Evolutionary conservation across 2,113 vertebrate genomes (phyloP), one percentile per base, ranked within the genome.

Genomic region (Nesospiza acunhae): DNA sequence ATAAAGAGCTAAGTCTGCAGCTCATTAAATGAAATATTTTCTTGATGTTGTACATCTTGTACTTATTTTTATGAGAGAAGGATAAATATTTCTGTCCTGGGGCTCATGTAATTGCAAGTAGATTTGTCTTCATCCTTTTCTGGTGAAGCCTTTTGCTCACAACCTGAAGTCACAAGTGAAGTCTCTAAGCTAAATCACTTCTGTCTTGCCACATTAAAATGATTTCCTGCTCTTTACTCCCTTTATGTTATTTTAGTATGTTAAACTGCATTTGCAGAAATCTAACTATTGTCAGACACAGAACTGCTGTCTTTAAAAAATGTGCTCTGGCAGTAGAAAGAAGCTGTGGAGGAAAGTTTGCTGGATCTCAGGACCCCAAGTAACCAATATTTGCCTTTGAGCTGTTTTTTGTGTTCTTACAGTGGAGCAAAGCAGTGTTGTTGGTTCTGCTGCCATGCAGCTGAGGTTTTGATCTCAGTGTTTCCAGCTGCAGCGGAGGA

Each of bases 391-490:
- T 92, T 93, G 64, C 75, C 64, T 80, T 83, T 18, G 59, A 62
- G 47, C 15, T 37, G 50, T 2, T 68, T 67, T 79, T 94, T 84
- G 46, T 75, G 35, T 55, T 70, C 39, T 59, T 70, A n/a, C 2
- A 10, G 64, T 56, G 56, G 47, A 96, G 80, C 64, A 74, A 69
- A 92, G 46, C 46, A 10, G 14, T 24, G 33, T 63, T 83, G 35
- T 72, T 90, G 27, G 35, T 78, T 92, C 64, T 90, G 64, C 80
- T 90, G 80, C 87, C 41, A 2, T 55, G 53, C 83, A 60, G 74
- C 47, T 94, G 87, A 64, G 74, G 52, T 67, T 84, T 96, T 92
- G 69, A 63, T 59, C 35, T 76, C 37, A 23, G 0, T 30, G 28
- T 72, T 94, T 81, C 64, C 35, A 75, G 0, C 50, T 78, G 35